Evolutionary conservation across 1,140 invertebrate species (phyloP).

Genomic region (Acromyrmex charruanus): DNA sequence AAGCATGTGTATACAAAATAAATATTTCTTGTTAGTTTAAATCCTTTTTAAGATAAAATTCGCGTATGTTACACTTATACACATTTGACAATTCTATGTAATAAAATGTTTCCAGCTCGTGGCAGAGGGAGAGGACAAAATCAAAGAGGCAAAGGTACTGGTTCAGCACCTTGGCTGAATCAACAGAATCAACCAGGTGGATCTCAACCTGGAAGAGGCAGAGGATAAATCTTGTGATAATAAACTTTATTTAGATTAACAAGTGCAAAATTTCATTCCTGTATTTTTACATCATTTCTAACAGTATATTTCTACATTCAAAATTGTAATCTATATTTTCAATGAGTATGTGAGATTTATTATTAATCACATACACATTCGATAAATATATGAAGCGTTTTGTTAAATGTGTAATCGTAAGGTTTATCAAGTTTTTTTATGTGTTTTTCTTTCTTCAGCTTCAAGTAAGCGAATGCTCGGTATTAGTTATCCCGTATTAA

Average conservation of each 20-base stretch:
- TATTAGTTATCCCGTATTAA: slow-evolving; percentile 13
- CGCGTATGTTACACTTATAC: slow-evolving; percentile 40
- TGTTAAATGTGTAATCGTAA: slow-evolving; percentile 58
- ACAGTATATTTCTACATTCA: not conserved
- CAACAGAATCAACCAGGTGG: slow-evolving; percentile 84
- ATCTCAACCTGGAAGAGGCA: slow-evolving; percentile 83
- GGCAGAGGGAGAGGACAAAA: slow-evolving; percentile 85
- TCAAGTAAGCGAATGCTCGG: not conserved
- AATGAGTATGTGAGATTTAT: not conserved
- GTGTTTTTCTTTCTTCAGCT: slow-evolving; percentile 25
- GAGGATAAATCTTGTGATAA: slow-evolving; percentile 78
- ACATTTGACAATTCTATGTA: slow-evolving; percentile 18
- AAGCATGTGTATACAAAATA: not conserved
- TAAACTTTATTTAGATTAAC: too few species aligned
- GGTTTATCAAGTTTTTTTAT: slow-evolving; percentile 17
- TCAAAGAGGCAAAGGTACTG: slow-evolving; percentile 85
- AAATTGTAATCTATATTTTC: not conserved
- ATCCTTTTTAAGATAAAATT: slow-evolving; percentile 50
- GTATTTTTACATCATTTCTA: not conserved
- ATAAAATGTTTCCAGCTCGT: slow-evolving; percentile 76
- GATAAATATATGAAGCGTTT: slow-evolving; percentile 60
- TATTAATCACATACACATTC: not conserved
- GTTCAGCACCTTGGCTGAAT: slow-evolving; percentile 85
- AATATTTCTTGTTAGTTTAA: not conserved
- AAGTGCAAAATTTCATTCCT: too few species aligned